Evolutionary conservation across 2,113 vertebrate genomes (phyloP).

Genomic region (Chionis minor): DNA sequence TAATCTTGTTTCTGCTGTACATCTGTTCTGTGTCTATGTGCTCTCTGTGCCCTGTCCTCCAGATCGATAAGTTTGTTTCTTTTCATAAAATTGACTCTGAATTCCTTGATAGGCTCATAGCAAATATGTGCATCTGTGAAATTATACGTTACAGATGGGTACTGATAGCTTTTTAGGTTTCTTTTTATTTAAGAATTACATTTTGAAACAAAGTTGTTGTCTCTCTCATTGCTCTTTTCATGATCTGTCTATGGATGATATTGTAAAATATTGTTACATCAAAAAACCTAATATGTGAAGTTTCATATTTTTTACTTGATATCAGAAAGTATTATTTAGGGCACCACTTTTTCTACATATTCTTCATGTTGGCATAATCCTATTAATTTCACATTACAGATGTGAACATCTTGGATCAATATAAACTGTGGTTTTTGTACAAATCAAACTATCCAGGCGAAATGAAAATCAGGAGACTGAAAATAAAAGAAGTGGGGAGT

Average conservation of each 20-base stretch:
- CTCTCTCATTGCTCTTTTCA: background rate
- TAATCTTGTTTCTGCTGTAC: background rate
- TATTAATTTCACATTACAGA: background rate
- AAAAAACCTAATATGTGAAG: background rate
- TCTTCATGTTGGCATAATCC: background rate
- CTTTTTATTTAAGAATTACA: background rate
- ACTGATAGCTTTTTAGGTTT: background rate
- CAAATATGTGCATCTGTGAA: background rate
- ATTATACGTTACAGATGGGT: background rate
- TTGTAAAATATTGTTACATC: background rate
- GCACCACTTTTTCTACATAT: background rate
- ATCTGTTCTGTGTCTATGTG: fast-evolving
- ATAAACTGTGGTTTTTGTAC: background rate
- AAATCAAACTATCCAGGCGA: background rate
- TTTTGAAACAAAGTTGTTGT: background rate
- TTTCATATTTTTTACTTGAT: background rate
- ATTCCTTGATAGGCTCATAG: background rate
- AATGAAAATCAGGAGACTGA: background rate
- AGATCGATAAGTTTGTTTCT: background rate
- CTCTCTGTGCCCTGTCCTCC: background rate
- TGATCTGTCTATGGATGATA: background rate
- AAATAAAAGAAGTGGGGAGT: background rate
- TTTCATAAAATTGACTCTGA: background rate
- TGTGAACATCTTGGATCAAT: background rate
- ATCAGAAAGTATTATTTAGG: background rate